Percentiles rank a stretch among this genome's conserved stretches.
Evolutionary conservation across 1,140 invertebrate species (phyloP).

Genomic region (Maconellicoccus hirsutus): DNA sequence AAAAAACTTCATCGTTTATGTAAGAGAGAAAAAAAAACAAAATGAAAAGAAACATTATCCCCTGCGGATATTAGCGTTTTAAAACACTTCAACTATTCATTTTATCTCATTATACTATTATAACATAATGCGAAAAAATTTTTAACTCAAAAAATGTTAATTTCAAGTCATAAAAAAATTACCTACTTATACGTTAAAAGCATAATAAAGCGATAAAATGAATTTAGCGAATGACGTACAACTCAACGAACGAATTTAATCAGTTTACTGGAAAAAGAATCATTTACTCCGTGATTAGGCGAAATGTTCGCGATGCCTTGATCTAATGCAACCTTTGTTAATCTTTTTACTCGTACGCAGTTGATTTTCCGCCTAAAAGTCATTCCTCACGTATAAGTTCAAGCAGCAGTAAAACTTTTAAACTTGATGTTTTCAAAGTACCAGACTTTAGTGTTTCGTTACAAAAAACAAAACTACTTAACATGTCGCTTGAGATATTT

Average conservation of each 20-base stretch:
- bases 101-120: no score
- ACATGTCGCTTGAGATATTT: neutral
- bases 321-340: neutral
- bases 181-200: neutral
- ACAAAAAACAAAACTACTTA: neutral
- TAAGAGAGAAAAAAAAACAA: no score
- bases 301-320: neutral
- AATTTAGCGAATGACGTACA: no score
- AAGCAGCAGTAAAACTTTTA: neutral
- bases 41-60: no score
- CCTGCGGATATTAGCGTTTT: no score
- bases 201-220: neutral
- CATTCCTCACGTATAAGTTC: neutral
- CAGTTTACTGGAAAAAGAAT: neutral
- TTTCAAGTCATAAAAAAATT: no score
- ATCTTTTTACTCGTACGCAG: neutral
- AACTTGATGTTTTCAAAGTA: neutral
- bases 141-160: no score
- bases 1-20: no score
- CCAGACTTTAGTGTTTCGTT: neutral
- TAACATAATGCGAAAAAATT: no score
- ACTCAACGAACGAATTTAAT: no score
- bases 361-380: neutral
- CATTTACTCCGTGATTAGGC: neutral
- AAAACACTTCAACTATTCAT: no score